Evolutionary conservation across 1,140 invertebrate genomes (phyloP).

Genomic region (Latrodectus geometricus): DNA sequence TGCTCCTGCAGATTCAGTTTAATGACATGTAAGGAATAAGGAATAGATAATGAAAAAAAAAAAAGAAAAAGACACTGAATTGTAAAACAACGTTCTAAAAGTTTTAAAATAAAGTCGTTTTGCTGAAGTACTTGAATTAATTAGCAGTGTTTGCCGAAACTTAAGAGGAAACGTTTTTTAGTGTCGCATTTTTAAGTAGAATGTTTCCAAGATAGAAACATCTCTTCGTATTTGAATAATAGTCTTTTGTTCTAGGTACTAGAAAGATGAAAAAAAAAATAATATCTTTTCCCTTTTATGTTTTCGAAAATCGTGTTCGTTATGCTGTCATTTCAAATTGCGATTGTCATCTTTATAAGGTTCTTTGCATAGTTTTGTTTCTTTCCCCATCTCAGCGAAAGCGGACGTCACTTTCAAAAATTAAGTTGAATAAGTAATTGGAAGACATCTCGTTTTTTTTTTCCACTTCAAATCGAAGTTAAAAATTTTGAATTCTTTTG

Average conservation of each 20-base stretch:
- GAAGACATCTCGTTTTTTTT: no score
- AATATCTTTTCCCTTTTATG: background rate
- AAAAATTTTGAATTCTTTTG: no score
- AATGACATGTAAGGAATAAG: slow-evolving; percentile 10
- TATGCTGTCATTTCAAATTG: background rate
- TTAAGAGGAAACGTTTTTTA: slow-evolving; percentile 13
- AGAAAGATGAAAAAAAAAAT: background rate
- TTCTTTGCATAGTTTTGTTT: background rate
- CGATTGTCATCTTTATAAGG: background rate
- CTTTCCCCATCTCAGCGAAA: background rate
- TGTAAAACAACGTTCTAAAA: slow-evolving; percentile 26
- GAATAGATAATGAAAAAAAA: background rate
- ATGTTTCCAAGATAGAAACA: slow-evolving; percentile 14
- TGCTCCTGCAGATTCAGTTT: background rate
- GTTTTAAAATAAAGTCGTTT: slow-evolving; percentile 26
- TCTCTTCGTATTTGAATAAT: slow-evolving; percentile 31
- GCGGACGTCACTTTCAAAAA: background rate
- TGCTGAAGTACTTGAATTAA: slow-evolving; percentile 33
- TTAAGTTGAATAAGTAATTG: no score
- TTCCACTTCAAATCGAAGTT: no score
- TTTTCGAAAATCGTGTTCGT: background rate
- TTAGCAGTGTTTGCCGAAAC: slow-evolving; percentile 5
- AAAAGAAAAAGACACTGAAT: background rate
- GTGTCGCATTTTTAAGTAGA: slow-evolving; percentile 16
- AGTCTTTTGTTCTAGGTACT: slow-evolving; percentile 7